Percentiles rank a stretch among this genome's conserved stretches.
These are phyloP conservation scores for Petrocephalus zakoni DNA, from an alignment of 2,113 vertebrate species.

Conservation along the genomic window DNA sequence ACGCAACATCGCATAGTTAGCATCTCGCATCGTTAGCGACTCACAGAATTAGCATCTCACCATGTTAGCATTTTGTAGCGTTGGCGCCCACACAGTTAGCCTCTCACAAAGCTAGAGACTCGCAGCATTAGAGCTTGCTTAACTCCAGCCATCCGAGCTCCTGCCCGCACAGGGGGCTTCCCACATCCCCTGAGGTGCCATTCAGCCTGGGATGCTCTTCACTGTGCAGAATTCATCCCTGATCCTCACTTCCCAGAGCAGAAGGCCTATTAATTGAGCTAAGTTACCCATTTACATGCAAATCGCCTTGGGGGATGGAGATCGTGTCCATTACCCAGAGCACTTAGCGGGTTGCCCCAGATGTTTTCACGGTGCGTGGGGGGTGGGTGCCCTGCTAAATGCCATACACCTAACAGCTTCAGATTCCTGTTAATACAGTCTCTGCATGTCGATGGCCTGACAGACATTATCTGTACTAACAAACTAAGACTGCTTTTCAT, in stretches of 20 bases:
- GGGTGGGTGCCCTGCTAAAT: not conserved
- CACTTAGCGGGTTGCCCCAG: constrained; percentile 45
- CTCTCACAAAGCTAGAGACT: not conserved
- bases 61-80: not conserved
- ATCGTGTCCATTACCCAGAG: constrained; percentile 42
- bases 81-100: not conserved
- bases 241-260: constrained; percentile 9
- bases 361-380: constrained; percentile 33
- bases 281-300: constrained; percentile 55
- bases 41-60: no score
- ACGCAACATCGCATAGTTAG: not conserved
- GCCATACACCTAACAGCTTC: not conserved
- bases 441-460: not conserved
- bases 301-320: constrained; percentile 47
- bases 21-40: not conserved
- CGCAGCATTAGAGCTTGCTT: not conserved
- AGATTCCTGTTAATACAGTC: not conserved
- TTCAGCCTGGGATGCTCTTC: not conserved
- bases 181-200: not conserved
- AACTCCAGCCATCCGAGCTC: not conserved
- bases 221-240: not conserved
- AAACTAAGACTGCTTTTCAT: not conserved
- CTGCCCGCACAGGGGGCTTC: not conserved
- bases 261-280: constrained; percentile 48
- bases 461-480: not conserved